These are phyloP conservation scores for Malthinus seriepunctatus DNA, from an alignment of 2,888 invertebrate species.

Conservation along the genomic window DNA sequence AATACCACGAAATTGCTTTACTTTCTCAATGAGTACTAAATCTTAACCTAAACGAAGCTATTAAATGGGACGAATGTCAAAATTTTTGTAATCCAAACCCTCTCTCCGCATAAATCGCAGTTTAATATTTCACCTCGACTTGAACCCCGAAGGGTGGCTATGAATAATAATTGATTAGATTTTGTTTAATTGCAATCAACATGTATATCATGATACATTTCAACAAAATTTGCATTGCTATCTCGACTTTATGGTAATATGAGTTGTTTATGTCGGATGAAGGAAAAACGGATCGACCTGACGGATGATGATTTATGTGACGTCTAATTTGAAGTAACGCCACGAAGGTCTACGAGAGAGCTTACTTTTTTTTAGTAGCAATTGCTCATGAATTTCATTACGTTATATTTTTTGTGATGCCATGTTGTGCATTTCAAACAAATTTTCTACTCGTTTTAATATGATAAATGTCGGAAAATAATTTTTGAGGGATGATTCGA, in stretches of 20 bases:
- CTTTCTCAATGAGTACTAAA: constrained; percentile 15
- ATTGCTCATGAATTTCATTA: constrained; percentile 23
- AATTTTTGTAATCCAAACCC: too few relatives aligned
- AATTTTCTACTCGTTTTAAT: background rate
- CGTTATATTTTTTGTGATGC: constrained; percentile 5
- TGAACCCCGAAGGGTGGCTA: background rate
- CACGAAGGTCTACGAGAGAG: constrained; percentile 9
- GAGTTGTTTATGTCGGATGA: constrained; percentile 25
- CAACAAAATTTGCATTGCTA: constrained; percentile 8
- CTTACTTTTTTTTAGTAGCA: constrained; percentile 15
- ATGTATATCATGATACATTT: constrained; percentile 7
- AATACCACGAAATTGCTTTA: constrained; percentile 12
- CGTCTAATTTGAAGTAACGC: constrained; percentile 28
- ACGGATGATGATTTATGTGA: constrained; percentile 32
- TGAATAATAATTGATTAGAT: background rate
- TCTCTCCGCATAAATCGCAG: too few relatives aligned
- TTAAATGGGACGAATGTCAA: too few relatives aligned
- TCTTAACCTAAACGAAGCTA: constrained; percentile 2
- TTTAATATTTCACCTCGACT: background rate
- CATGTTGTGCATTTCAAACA: background rate
- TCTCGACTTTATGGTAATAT: constrained; percentile 25
- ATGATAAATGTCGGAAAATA: background rate
- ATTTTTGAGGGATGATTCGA: too few relatives aligned
- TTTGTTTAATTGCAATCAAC: constrained; percentile 6
- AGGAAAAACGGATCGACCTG: constrained; percentile 25